Conservation (phyloP, 2,888 invertebrate species). For the Metellina segmentata region DNA sequence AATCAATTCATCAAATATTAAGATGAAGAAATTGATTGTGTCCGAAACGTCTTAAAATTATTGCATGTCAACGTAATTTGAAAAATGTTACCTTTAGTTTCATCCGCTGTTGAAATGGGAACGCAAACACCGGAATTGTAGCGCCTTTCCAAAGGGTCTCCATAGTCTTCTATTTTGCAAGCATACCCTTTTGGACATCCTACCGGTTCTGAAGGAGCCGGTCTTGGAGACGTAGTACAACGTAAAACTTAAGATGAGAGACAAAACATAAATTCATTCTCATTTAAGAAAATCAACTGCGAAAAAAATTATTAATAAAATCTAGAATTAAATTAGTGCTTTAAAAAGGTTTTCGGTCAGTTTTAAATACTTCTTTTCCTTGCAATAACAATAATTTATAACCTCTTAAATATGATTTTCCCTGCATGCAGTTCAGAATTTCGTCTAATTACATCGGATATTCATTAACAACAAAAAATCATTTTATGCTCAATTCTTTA, state of each 20-base stretch:
- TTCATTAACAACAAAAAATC: no score
- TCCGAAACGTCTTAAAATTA: neutral
- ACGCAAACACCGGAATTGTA: constrained; percentile 62
- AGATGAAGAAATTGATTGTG: neutral
- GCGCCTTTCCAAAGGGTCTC: constrained; percentile 43
- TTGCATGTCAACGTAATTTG: neutral
- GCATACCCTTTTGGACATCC: constrained; percentile 64
- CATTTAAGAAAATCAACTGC: no score
- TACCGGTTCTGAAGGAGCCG: constrained; percentile 69
- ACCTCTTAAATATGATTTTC: no score
- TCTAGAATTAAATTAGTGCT: no score
- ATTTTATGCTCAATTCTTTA: no score
- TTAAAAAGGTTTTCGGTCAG: no score
- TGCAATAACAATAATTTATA: no score
- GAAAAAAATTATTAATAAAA: no score
- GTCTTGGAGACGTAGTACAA: constrained; percentile 65
- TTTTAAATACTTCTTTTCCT: no score
- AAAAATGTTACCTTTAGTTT: constrained; percentile 1
- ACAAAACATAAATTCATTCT: no score
- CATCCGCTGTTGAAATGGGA: constrained; percentile 16
- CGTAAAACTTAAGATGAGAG: constrained; percentile 34
- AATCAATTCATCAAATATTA: neutral
- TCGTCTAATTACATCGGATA: no score
- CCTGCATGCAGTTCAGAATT: no score
- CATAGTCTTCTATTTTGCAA: constrained; percentile 58